These are phyloP conservation scores for Drosophila paucipuncta DNA, from an alignment of 2,888 invertebrate genomes.

Conservation along the genomic window DNA sequence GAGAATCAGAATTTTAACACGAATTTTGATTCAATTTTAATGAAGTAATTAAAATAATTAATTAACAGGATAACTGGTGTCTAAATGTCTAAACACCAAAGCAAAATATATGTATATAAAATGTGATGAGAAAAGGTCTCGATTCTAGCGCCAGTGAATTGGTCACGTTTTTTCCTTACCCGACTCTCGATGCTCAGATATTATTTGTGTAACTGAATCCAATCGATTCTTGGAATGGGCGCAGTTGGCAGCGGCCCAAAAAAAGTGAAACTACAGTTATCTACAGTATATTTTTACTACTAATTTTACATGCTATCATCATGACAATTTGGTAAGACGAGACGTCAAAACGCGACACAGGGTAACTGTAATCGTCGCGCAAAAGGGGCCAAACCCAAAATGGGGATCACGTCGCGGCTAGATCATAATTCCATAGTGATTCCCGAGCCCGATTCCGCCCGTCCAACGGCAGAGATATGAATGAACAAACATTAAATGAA, in stretches of 20 bases:
- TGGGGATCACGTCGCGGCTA: slow-evolving; percentile 65
- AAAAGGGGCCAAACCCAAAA: slow-evolving; percentile 58
- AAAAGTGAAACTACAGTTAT: slow-evolving; percentile 77
- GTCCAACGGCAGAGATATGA: slow-evolving; percentile 8
- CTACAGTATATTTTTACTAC: slow-evolving; percentile 30
- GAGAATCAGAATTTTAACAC: background rate
- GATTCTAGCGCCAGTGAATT: background rate
- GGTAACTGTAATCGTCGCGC: slow-evolving; percentile 67
- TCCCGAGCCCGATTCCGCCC: slow-evolving; percentile 14
- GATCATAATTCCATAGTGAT: slow-evolving; percentile 64
- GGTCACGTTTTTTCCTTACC: slow-evolving; percentile 19
- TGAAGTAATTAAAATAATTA: background rate
- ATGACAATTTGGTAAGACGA: slow-evolving; percentile 50
- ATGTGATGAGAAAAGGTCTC: background rate
- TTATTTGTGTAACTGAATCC: slow-evolving; percentile 33
- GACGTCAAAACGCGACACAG: slow-evolving; percentile 17
- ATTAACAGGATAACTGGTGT: background rate
- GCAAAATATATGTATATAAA: background rate
- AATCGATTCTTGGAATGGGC: slow-evolving; percentile 67
- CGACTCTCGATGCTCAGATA: slow-evolving; percentile 1
- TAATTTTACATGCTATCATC: slow-evolving; percentile 69
- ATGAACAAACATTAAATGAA: slow-evolving; percentile 60
- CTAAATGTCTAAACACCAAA: background rate
- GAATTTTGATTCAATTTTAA: no score
- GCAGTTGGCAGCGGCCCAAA: slow-evolving; percentile 35